phyloP scores from a whole-genome alignment of 2,113 vertebrate genomes.

The Ptychochromis oligacanthus region DNA sequence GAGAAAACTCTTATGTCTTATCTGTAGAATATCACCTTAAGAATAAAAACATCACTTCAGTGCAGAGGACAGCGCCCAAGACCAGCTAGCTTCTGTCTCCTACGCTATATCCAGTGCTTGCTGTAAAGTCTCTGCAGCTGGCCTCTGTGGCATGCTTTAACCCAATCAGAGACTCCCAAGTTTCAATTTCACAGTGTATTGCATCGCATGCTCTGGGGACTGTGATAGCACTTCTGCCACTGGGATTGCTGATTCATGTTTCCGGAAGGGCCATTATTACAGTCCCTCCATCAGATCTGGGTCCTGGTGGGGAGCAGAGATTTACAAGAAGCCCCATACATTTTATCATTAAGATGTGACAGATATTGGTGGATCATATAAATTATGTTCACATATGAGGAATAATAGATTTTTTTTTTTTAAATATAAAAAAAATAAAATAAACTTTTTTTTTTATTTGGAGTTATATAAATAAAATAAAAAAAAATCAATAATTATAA shows the following conservation, averaged over 20 bases:
- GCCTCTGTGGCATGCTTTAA: constrained; percentile 23
- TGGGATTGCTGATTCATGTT: constrained; percentile 56
- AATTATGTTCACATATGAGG: constrained; percentile 24
- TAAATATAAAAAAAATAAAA: too few relatives aligned
- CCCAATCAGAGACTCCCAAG: constrained; percentile 50
- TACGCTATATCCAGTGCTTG: not conserved
- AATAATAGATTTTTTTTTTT: constrained; percentile 17
- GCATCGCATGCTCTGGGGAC: constrained; percentile 26
- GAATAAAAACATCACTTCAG: constrained; percentile 22
- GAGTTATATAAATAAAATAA: too few relatives aligned
- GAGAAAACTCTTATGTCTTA: constrained; percentile 12
- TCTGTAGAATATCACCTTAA: not conserved
- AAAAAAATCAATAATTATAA: too few relatives aligned
- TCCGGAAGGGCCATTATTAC: constrained; percentile 53
- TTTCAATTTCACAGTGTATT: constrained; percentile 74
- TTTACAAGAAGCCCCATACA: constrained; percentile 39
- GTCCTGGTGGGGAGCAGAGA: constrained; percentile 30
- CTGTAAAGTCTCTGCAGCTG: constrained; percentile 10
- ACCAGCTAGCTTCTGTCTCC: constrained; percentile 10
- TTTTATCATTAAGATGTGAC: constrained; percentile 53
- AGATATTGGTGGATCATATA: constrained; percentile 30
- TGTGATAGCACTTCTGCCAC: constrained; percentile 32
- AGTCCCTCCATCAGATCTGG: constrained; percentile 32
- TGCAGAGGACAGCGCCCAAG: not conserved
- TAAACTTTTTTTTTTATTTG: not conserved